Evolutionary conservation across 2,113 vertebrate species (phyloP).

Genomic region (Mirza zaza): DNA sequence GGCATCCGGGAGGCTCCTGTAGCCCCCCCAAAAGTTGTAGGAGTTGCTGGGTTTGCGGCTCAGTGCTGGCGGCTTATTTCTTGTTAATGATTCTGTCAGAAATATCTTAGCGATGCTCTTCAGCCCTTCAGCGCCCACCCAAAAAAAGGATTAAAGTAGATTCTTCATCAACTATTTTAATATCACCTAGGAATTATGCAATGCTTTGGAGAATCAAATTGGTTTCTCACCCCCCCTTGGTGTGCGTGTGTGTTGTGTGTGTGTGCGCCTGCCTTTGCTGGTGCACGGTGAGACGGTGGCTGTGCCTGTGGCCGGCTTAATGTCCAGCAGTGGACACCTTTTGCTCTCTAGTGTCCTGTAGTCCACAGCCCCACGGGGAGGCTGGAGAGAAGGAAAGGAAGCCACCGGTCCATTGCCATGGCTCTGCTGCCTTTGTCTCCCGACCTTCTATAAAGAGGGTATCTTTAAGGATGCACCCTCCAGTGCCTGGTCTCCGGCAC

Average conservation of each 20-base stretch:
- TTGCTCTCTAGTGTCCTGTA: not conserved
- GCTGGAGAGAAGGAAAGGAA: not conserved
- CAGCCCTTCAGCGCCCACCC: slow-evolving; percentile 62
- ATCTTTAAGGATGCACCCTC: not conserved
- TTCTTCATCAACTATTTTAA: slow-evolving; percentile 72
- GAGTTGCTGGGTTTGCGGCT: not conserved
- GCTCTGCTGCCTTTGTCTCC: not conserved
- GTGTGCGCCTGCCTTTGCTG: not conserved
- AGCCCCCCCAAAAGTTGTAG: not conserved
- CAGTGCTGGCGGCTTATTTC: not conserved
- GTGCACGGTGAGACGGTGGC: not conserved
- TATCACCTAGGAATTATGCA: slow-evolving; percentile 67
- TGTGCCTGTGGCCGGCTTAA: not conserved
- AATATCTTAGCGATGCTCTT: slow-evolving; percentile 59
- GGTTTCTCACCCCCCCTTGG: not conserved
- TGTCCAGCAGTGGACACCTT: not conserved
- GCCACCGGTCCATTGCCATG: not conserved
- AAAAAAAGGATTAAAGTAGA: slow-evolving; percentile 61
- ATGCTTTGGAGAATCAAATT: slow-evolving; percentile 37
- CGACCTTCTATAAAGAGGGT: not conserved
- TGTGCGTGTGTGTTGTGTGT: accelerated
- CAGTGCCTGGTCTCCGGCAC: not conserved
- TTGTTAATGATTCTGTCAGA: slow-evolving; percentile 62
- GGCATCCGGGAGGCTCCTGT: not conserved
- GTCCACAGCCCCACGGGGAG: not conserved